Conservation (phyloP, 1,140 invertebrate genomes). For the Caenorhabditis brenneri region DNA sequence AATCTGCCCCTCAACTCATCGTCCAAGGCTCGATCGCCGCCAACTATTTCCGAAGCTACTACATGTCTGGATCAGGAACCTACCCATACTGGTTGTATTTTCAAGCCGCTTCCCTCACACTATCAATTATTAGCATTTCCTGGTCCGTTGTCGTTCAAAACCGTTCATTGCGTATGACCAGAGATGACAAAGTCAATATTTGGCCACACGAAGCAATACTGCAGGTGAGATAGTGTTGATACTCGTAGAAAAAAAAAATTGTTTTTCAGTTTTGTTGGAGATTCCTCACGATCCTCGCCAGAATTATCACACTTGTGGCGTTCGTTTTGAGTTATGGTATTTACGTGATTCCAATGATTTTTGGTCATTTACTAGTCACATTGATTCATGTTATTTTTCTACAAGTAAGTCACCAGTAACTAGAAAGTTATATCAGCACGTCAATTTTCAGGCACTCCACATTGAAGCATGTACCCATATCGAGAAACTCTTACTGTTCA, state of each 20-base stretch:
- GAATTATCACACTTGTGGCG: slow-evolving; percentile 40
- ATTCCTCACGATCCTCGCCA: slow-evolving; percentile 35
- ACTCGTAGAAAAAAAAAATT: not conserved
- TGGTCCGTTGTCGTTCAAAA: slow-evolving; percentile 49
- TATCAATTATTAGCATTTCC: slow-evolving; percentile 48
- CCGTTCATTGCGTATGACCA: slow-evolving; percentile 44
- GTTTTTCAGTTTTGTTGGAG: slow-evolving; percentile 50
- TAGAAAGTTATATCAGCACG: too few species aligned
- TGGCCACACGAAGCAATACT: slow-evolving; percentile 44
- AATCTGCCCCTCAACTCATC: slow-evolving; percentile 49
- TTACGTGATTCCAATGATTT: not conserved
- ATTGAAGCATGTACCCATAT: not conserved
- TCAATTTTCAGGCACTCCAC: slow-evolving; percentile 21
- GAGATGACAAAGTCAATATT: slow-evolving; percentile 49
- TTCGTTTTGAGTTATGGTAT: not conserved
- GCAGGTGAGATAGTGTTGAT: slow-evolving; percentile 36
- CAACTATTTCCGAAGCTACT: slow-evolving; percentile 3
- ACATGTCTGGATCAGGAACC: not conserved
- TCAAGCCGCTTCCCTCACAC: slow-evolving; percentile 17
- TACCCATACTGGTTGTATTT: slow-evolving; percentile 45
- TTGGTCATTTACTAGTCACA: slow-evolving; percentile 13
- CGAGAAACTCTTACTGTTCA: slow-evolving; percentile 9
- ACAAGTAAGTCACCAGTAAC: not conserved
- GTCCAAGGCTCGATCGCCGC: slow-evolving; percentile 47
- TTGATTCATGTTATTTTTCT: slow-evolving; percentile 40